phyloP scores from a whole-genome alignment of 2,113 vertebrate genomes.

The Chaetodon auriga region DNA sequence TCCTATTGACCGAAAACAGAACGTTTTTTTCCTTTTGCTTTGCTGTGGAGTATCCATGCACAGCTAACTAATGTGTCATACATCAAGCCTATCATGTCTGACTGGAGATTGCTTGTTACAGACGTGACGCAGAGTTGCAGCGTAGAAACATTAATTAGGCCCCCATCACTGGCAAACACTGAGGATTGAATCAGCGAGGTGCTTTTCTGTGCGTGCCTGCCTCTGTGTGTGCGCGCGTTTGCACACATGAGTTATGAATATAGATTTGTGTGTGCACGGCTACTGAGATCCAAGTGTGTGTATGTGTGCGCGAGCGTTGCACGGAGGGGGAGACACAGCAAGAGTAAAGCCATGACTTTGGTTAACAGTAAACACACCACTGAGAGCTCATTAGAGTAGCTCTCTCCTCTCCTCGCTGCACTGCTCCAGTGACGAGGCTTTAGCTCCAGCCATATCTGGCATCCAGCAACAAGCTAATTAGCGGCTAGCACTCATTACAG shows the following conservation, averaged over 20 bases:
- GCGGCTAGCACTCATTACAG: conserved; percentile 77
- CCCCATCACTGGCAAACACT: conserved; percentile 57
- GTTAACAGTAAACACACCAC: conserved; percentile 82
- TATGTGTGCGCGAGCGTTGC: conserved; percentile 10
- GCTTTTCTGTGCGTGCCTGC: conserved; percentile 19
- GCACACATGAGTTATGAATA: conserved; percentile 52
- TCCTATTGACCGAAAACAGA: conserved; percentile 46
- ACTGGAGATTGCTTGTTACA: conserved; percentile 71
- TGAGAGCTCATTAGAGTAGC: conserved; percentile 82
- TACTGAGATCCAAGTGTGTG: conserved; percentile 40
- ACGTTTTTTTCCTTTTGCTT: conserved; percentile 20
- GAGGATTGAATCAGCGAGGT: conserved; percentile 56
- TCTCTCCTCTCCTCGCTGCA: conserved; percentile 62
- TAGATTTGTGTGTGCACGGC: conserved; percentile 40
- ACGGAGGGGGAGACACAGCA: conserved; percentile 35
- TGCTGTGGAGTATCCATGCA: conserved; percentile 30
- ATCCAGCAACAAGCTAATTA: conserved; percentile 80
- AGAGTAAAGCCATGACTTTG: conserved; percentile 77
- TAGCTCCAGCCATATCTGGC: conserved; percentile 73
- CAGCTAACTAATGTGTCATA: conserved; percentile 40
- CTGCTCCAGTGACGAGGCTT: conserved; percentile 70
- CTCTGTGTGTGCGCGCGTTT: conserved; percentile 19
- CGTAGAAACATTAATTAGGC: conserved; percentile 73
- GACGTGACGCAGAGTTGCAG: conserved; percentile 74
- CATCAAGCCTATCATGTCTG: conserved; percentile 64